Base-by-base conservation (phyloP, 2,113 vertebrate genomes). In the Urocynchramus pylzowi region DNA sequence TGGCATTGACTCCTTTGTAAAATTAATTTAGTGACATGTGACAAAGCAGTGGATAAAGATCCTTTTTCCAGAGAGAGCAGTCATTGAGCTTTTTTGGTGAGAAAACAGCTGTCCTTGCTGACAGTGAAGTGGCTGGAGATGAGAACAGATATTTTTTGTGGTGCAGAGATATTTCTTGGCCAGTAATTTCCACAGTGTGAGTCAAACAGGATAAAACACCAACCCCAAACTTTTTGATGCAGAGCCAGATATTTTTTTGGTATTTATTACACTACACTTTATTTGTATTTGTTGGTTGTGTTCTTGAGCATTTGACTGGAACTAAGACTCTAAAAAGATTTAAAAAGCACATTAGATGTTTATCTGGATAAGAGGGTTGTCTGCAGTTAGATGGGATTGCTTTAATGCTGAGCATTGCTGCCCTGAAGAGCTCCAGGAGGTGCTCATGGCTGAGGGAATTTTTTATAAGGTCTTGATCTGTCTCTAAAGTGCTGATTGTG, bases 401-500 rank as follows among this genome's bases (percentile, higher is more conserved):
- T 89, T n/a, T 30, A 27, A 12, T 3, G 4, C 18, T 64, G 7
- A 41, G 23, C 12, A 0, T 10, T 50, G 11, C 35, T 82, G 49
- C 33, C 78, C 50, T 10, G 4, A 31, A 8, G 23, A 59, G 42
- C 57, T 85, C 31, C 18, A 26, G 18, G 30, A 57, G n/a, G 20
- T 49, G 16, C 63, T 60, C 12, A 0, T 2, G 13, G 53, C 16
- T 2, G 9, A 41, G 42, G 63, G 35, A 20, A 0, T 37, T 18
- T 60, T 28, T 35, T 0, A 1, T 9, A 20, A 61, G 24, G 20
- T 27, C 41, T 52, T 9, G 2, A 9, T 11, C 12, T 27, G 19
- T 50, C 13, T 75, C 22, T 37, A 0, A 77, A 33, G 24, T 2
- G 4, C 16, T 33, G 45, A 6, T 57, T 3, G 2, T 35, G 23